A percentile compares a stretch with the other conserved stretches of the same genome.
Conservation (phyloP, 2,888 invertebrate genomes). For the Eretmocerus hayati region DNA sequence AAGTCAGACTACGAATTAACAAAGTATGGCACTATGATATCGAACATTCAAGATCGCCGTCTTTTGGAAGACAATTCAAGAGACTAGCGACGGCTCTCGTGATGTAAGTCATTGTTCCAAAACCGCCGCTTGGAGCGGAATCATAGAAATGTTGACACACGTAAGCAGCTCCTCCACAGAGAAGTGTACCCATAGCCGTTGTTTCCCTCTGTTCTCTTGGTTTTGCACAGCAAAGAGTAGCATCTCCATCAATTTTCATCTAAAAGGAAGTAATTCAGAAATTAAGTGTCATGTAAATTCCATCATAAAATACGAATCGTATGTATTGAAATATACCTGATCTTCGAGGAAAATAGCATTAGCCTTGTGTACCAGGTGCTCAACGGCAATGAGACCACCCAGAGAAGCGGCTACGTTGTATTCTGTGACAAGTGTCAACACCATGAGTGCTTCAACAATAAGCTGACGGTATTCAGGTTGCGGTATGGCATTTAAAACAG, state of each 20-base stretch:
- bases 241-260: slow-evolving; percentile 83
- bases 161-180: slow-evolving; percentile 89
- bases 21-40: slow-evolving; percentile 45
- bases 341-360: slow-evolving; percentile 93
- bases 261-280: too few relatives aligned
- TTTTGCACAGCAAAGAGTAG: slow-evolving; percentile 88
- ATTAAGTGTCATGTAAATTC: not conserved
- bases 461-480: slow-evolving; percentile 97
- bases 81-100: slow-evolving; percentile 73
- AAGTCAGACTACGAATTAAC: slow-evolving; percentile 3
- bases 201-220: slow-evolving; percentile 57
- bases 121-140: slow-evolving; percentile 95
- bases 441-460: slow-evolving; percentile 95
- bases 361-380: slow-evolving; percentile 87
- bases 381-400: slow-evolving; percentile 79
- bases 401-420: slow-evolving; percentile 71
- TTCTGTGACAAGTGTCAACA: slow-evolving; percentile 83
- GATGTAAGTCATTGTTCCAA: slow-evolving; percentile 96
- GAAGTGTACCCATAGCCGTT: slow-evolving; percentile 57
- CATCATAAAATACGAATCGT: too few relatives aligned
- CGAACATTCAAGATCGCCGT: slow-evolving; percentile 75
- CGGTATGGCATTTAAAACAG: slow-evolving; percentile 91
- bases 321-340: slow-evolving; percentile 75
- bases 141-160: slow-evolving; percentile 97
- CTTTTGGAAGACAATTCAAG: slow-evolving; percentile 67